Evolutionary conservation across 2,888 invertebrate species (phyloP), one percentile per base, ranked within the genome.

Genomic region (Drosophila demipolita): DNA sequence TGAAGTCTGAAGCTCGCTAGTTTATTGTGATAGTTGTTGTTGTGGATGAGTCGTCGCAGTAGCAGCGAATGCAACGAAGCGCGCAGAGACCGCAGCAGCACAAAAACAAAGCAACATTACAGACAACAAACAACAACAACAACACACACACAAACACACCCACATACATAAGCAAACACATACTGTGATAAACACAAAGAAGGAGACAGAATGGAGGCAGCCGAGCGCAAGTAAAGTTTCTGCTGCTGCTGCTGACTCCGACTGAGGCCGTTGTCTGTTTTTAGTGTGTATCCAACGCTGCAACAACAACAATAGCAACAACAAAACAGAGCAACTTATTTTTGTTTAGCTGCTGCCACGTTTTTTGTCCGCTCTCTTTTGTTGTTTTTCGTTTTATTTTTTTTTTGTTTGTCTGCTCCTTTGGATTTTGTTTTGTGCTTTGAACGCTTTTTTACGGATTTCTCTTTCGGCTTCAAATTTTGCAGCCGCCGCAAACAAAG

Each of bases 331-430:
- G 65, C 64, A 78, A 81, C 73, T 86, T 86, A 86, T 83, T 83
- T 86, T 86, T 86, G 87, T 83, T 82, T 78, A 78, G 81, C 78
- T 74, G 78, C 78, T 74, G 84, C 83, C 82, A 78, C 83, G 83
- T 82, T 80, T 82, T 82, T 83, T 77, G 20, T 42, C 36, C 65
- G 63, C 52, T 73, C 64, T 60, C 62, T 62, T 73, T 76, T 74
- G 76, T 77, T 77, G 63, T 64, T 66, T 66, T 82, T 73, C 62
- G 38, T 73, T 68, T 64, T 65, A 32, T 36, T 54, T 69, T 64
- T 20, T 70, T 59, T 66, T 49, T 64, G 62, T 68, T 65, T 65
- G 54, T 45, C 60, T 72, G 61, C 45, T 65, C 64, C 58, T 67
- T 66, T 62, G 35, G 55, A 53, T 71, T 71, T 66, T 52, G 62